These are phyloP conservation scores for Crenuchus spilurus DNA, from an alignment of 2,797 vertebrate genomes.

Conservation along the genomic window DNA sequence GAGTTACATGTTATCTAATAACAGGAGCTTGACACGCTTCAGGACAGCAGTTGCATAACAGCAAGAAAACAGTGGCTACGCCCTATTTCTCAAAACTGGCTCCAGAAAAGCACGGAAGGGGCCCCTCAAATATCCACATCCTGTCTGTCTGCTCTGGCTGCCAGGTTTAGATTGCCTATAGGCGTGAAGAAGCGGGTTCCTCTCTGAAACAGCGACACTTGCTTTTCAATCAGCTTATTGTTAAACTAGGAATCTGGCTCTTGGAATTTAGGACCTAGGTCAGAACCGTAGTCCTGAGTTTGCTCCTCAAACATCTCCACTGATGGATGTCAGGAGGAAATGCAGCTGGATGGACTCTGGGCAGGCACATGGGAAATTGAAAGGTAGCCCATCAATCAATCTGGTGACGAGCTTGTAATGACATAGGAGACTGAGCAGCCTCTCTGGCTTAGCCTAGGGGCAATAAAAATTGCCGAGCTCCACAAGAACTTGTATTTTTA, in stretches of 20 bases:
- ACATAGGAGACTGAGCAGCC: background rate
- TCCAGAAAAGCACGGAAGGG: slow-evolving; percentile 14
- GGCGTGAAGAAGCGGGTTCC: slow-evolving; percentile 43
- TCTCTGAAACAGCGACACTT: background rate
- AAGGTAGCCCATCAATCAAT: slow-evolving; percentile 41
- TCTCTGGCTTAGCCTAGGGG: background rate
- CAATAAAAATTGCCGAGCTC: background rate
- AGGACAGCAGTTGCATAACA: slow-evolving; percentile 38
- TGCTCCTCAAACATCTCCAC: background rate
- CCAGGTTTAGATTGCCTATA: slow-evolving; percentile 23
- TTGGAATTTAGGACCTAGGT: background rate
- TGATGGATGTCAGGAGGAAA: slow-evolving; percentile 36
- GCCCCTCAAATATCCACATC: slow-evolving; percentile 47
- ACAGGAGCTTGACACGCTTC: slow-evolving; percentile 36
- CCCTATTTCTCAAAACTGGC: slow-evolving; percentile 19
- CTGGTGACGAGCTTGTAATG: slow-evolving; percentile 16
- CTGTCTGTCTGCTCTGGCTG: slow-evolving; percentile 27
- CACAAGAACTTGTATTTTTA: slow-evolving; percentile 7
- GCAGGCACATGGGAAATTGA: slow-evolving; percentile 35
- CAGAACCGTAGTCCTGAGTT: background rate
- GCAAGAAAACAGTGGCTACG: slow-evolving; percentile 1
- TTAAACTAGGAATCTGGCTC: background rate
- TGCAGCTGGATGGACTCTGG: slow-evolving; percentile 34
- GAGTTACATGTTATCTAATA: slow-evolving; percentile 44
- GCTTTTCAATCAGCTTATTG: background rate